A percentile compares a stretch with the other conserved stretches of the same genome.
phyloP scores from a whole-genome alignment of 2,113 vertebrate genomes.

The Isurus oxyrinchus region DNA sequence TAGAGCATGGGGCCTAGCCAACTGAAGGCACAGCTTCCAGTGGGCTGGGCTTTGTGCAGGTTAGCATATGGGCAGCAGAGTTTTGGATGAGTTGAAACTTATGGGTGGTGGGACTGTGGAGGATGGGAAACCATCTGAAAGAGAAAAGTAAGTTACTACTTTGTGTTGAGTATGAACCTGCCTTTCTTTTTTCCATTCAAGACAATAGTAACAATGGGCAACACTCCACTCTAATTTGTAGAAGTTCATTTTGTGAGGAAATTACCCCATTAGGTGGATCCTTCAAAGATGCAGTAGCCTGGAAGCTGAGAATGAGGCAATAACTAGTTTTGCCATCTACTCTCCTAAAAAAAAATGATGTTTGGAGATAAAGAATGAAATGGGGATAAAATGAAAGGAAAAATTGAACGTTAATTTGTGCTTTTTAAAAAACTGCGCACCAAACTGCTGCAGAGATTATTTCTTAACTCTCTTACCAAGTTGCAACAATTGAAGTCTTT shows the following conservation, averaged over 20 bases:
- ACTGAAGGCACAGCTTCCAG: neutral
- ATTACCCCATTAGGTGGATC: neutral
- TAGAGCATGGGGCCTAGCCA: neutral
- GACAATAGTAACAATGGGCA: neutral
- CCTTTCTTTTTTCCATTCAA: neutral
- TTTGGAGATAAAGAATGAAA: neutral
- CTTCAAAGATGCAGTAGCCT: neutral
- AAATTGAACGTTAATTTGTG: neutral
- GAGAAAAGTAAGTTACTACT: neutral
- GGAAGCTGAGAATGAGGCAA: neutral
- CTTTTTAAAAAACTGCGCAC: neutral
- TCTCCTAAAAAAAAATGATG: neutral
- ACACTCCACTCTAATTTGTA: neutral
- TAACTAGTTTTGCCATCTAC: neutral
- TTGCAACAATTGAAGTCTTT: conserved; percentile 35
- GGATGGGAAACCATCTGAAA: neutral
- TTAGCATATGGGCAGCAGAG: neutral
- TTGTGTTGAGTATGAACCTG: neutral
- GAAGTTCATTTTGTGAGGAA: neutral
- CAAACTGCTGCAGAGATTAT: conserved; percentile 1
- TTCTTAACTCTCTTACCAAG: conserved; percentile 29
- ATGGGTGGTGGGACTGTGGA: neutral
- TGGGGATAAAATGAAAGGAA: neutral
- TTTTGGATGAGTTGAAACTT: neutral
- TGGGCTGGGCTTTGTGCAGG: neutral